Evolutionary conservation across 2,113 vertebrate genomes (phyloP), one percentile per base, ranked within the genome.

Genomic region (Colius striatus): DNA sequence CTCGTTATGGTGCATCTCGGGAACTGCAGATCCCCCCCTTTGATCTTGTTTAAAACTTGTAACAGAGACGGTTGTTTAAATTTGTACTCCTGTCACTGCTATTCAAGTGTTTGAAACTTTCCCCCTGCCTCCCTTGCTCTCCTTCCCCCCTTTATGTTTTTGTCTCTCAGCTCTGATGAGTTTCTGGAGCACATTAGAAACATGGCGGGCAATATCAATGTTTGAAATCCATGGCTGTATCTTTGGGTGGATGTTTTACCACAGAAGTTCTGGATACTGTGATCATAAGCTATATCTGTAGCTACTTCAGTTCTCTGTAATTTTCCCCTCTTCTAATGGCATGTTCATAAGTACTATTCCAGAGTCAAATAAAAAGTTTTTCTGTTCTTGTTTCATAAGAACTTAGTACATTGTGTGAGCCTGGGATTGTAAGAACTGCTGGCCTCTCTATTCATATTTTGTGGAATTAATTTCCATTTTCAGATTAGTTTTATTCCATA

Each of bases 401-500:
- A 4, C 47, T 41, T 78, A 68, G 85, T 45, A 75, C 27, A 38
- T 77, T 65, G 25, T 70, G 54, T 54, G 43, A 91, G 48, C 43
- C 34, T 51, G 54, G 45, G 55, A 86, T 32, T 36, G 3, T 55
- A 92, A 72, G 75, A 89, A 72, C 36, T 80, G 50, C 54, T 94
- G 66, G 54, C 25, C 89, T 94, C 88, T 48, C 50, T 80, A 57
- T 45, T 62, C 53, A 43, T 38, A 63, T 79, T 91, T 95, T 67
- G 68, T 70, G 55, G 66, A 87, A 85, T 79, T 58, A 50, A 93
- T 95, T 96, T 91, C 80, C 62, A 51, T 89, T 94, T 93, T 94
- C 70, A 87, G 75, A 93, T 95, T 73, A 62, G 41, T 67, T 95
- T 96, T 94, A 91, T 95, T 97, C 96, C 86, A 89, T 38, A 2